These are phyloP conservation scores for Notodonta ziczac DNA, from an alignment of 2,888 invertebrate species.

Conservation along the genomic window DNA sequence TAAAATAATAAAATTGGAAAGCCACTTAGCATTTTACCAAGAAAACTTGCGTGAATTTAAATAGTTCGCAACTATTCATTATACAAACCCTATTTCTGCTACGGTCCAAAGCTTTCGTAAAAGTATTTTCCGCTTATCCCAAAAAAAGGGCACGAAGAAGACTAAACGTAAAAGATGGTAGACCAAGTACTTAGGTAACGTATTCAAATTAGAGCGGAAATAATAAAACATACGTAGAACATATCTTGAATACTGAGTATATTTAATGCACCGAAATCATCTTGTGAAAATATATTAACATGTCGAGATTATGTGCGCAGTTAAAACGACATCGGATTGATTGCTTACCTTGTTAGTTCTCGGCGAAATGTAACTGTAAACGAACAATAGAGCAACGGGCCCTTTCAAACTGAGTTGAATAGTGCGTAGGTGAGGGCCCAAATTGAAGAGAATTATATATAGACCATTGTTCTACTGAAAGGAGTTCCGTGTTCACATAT, in stretches of 20 bases:
- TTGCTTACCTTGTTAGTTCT: constrained; percentile 31
- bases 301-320: constrained; percentile 5
- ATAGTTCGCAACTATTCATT: background rate
- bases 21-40: background rate
- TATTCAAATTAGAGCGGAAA: too few species aligned
- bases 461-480: constrained; percentile 52
- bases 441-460: constrained; percentile 46
- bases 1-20: constrained; percentile 5
- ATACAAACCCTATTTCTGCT: background rate
- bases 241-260: too few species aligned
- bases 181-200: background rate
- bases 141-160: background rate
- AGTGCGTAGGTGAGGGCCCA: constrained; percentile 20
- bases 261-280: background rate
- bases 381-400: constrained; percentile 47
- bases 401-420: constrained; percentile 48
- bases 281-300: background rate
- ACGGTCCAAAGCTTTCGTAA: background rate
- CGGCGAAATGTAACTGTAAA: constrained; percentile 41
- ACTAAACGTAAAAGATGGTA: background rate
- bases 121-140: background rate
- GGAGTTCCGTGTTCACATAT: constrained; percentile 23
- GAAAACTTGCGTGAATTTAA: background rate
- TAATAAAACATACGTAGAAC: too few species aligned
- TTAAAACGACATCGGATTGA: constrained; percentile 21